Evolutionary conservation across 2,113 vertebrate genomes (phyloP), one percentile per base, ranked within the genome.

Genomic region (Varanus komodoensis): DNA sequence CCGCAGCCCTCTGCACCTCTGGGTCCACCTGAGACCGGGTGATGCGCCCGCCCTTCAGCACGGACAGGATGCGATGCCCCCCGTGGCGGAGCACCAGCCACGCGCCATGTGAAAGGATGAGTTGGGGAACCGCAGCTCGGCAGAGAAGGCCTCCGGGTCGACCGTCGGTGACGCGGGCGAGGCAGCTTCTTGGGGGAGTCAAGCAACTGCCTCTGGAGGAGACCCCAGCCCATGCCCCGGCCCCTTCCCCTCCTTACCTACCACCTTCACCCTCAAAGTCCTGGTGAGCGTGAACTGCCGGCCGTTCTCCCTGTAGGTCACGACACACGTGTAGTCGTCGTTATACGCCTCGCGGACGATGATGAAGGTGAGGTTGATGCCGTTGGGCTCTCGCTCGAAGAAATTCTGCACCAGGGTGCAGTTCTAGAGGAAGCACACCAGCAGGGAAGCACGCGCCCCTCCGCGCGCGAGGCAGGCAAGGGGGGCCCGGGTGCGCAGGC

Each of bases 271-370:
- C 61, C 95, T 96, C 95, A 98, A 25, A 69, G 95, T 98, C 92
- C 98, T 94, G 90, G 98, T 98, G 94, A 99, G 98, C 69, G 90
- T 95, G 64, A 98, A 97, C 0, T 27, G 74, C 48, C 87, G 94
- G 34, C 97, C 97, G 0, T 95, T 97, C 92, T 97, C 97, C 89
- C 93, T 95, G 93, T 98, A 99, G 0, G 92, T 96, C 27, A 99
- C 98, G 7, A 96, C 93, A 61, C 99, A 99, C 1, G 97, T 98
- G 88, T 99, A 99, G 9, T 97, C 92, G 4, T 97, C 99, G n/a
- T 93, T 87, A 2, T 96, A 97, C 0, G 0, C 1, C 0, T 69
- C 32, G 15, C 88, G 2, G 93, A 99, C 97, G 83, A 94, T 21
- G 84, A 86, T 23, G 7, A 99, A 94, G 50, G 85, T 88, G 73